A percentile compares a stretch with the other conserved stretches of the same genome.
These are phyloP conservation scores for Camponotus vicinus DNA, from an alignment of 1,140 invertebrate genomes.

Conservation along the genomic window DNA sequence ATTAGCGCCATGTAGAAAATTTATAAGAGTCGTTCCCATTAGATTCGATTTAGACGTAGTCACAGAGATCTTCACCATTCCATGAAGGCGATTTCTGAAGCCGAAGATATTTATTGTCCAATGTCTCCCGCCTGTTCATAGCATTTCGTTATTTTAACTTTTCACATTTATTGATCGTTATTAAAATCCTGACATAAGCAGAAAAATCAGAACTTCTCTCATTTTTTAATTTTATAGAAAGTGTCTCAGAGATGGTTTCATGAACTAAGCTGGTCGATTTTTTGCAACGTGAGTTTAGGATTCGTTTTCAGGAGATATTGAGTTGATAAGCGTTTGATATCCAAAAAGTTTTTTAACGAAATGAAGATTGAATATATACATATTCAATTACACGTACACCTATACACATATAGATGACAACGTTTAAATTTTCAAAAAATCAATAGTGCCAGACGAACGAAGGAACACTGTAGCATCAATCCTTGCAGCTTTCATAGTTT, in stretches of 20 bases:
- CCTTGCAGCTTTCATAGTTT: neutral
- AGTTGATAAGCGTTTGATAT: neutral
- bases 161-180: neutral
- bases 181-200: neutral
- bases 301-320: neutral
- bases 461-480: neutral
- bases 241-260: neutral
- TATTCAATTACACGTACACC: neutral
- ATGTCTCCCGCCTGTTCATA: neutral
- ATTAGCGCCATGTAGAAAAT: neutral
- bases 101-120: neutral
- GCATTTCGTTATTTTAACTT: slow-evolving; percentile 9
- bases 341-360: slow-evolving; percentile 1
- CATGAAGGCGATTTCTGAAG: slow-evolving; percentile 15
- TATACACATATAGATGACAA: neutral
- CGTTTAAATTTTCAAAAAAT: neutral
- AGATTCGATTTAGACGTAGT: slow-evolving; percentile 16
- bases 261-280: neutral
- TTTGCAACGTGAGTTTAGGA: neutral
- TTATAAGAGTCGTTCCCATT: slow-evolving; percentile 1
- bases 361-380: neutral
- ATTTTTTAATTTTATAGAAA: neutral
- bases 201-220: neutral
- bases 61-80: neutral
- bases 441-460: neutral